Conservation (phyloP, 2,888 invertebrate genomes). For the Drosophila histrio region DNA sequence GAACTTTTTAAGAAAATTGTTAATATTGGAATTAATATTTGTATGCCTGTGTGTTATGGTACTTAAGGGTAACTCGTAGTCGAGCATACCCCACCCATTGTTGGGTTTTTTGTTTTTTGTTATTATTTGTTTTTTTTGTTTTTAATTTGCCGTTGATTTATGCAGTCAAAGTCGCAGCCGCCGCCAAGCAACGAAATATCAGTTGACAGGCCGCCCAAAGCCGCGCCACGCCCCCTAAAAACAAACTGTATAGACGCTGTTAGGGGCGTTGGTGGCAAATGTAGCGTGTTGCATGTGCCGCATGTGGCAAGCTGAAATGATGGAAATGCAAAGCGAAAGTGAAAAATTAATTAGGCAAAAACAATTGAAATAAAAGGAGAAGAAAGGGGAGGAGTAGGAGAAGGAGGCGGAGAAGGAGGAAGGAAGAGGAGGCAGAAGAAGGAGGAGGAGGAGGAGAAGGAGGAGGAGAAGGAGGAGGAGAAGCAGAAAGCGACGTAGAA, state of each 20-base stretch:
- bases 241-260: neutral
- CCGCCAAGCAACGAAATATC: neutral
- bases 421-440: neutral
- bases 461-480: neutral
- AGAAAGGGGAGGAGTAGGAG: neutral
- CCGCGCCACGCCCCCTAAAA: neutral
- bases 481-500: neutral
- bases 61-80: neutral
- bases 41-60: neutral
- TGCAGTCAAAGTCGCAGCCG: conserved; percentile 1
- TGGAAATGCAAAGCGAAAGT: conserved; percentile 45
- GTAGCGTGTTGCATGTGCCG: conserved; percentile 23
- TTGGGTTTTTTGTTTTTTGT: neutral
- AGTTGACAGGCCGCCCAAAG: neutral
- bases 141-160: neutral
- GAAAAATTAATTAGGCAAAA: conserved; percentile 45
- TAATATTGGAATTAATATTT: no score
- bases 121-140: no score
- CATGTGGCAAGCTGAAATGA: conserved; percentile 40
- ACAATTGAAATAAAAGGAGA: neutral
- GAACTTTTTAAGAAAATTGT: no score
- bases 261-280: neutral
- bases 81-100: neutral
- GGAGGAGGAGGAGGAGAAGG: neutral
- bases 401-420: neutral